A percentile compares a stretch with the other conserved stretches of the same genome.
phyloP scores from a whole-genome alignment of 1,140 invertebrate genomes.

The Sinella curviseta region DNA sequence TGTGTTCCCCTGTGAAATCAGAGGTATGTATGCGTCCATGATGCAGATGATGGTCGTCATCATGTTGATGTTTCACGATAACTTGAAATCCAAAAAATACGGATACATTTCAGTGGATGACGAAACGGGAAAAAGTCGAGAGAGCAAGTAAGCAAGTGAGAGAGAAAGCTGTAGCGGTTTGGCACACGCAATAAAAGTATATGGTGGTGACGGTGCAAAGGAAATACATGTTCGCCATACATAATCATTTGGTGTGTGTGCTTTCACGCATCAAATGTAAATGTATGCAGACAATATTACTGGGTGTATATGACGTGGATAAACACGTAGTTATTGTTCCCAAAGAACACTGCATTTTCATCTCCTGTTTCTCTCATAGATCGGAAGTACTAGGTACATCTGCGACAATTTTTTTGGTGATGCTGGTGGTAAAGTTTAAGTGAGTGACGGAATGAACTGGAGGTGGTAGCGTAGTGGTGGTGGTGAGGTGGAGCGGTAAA shows the following conservation, averaged over 20 bases:
- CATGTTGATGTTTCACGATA: neutral
- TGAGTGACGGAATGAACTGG: neutral
- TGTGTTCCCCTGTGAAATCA: slow-evolving; percentile 16
- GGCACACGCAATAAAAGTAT: neutral
- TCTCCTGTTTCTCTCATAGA: no score
- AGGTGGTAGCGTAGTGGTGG: neutral
- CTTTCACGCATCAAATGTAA: neutral
- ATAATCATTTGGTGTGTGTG: neutral
- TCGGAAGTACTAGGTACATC: no score
- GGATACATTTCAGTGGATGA: neutral
- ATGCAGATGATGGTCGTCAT: neutral
- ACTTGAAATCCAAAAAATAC: neutral
- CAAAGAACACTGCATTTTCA: no score
- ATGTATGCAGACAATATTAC: neutral
- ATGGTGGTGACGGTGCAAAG: neutral
- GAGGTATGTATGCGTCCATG: neutral
- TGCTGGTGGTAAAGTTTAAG: neutral
- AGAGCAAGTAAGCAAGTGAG: neutral
- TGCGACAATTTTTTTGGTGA: neutral
- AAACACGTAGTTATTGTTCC: neutral
- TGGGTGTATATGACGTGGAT: neutral
- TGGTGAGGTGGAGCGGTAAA: no score
- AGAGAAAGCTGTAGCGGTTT: neutral
- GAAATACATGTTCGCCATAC: neutral
- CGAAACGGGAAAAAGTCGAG: neutral